Evolutionary conservation across 92 coral and sea anemone genomes (phyloP).

Genomic region (Meandrina meandrites): DNA sequence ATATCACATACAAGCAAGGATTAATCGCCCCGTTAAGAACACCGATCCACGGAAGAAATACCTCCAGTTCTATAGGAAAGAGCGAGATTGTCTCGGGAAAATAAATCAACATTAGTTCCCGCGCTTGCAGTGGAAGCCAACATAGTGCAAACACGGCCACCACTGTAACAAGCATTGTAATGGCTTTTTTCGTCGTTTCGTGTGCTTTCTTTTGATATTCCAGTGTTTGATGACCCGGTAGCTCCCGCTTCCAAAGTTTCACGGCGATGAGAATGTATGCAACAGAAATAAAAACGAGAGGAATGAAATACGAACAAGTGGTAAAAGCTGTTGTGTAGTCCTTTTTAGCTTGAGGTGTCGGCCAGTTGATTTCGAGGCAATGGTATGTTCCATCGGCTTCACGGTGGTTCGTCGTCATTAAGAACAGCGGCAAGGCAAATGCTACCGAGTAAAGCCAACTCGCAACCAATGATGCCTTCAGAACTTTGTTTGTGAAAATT

Average conservation of each 20-base stretch:
- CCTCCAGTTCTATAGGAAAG: constrained; percentile 41
- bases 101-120: constrained; percentile 55
- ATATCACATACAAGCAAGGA: constrained; percentile 73
- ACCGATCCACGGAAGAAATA: constrained; percentile 78
- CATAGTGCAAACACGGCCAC: constrained; percentile 84
- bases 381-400: constrained; percentile 24
- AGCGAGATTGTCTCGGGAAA: constrained; percentile 8
- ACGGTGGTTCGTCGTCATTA: constrained; percentile 26
- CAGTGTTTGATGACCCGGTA: constrained; percentile 78
- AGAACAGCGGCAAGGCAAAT: constrained; percentile 60
- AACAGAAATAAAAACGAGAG: constrained; percentile 65
- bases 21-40: constrained; percentile 78
- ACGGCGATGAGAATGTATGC: constrained; percentile 64
- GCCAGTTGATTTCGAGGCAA: constrained; percentile 42
- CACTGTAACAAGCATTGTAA: constrained; percentile 78
- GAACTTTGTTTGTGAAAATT: constrained; percentile 54
- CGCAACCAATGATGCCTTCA: constrained; percentile 57
- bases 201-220: constrained; percentile 78
- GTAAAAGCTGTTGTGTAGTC: constrained; percentile 43
- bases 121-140: constrained; percentile 82
- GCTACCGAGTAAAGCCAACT: constrained; percentile 62
- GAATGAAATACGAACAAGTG: constrained; percentile 58
- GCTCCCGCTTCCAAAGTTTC: constrained; percentile 68
- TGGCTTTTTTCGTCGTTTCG: constrained; percentile 79
- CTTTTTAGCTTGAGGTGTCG: neutral